A percentile compares a stretch with the other conserved stretches of the same genome.
Conservation (phyloP, 2,113 vertebrate genomes). For the Hipposideros armiger region DNA sequence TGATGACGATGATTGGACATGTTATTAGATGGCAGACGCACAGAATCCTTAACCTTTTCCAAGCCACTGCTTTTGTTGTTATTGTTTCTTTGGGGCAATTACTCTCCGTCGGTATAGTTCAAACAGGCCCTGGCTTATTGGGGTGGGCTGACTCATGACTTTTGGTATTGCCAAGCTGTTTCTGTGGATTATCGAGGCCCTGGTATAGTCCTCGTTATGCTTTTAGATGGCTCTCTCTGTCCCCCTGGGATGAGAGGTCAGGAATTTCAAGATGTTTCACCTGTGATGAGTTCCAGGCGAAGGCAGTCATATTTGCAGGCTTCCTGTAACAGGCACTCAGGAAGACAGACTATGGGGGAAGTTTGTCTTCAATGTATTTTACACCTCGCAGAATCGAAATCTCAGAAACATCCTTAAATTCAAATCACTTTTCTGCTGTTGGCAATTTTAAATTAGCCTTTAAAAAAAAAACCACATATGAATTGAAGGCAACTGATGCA, state of each 20-base stretch:
- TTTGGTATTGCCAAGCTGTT: background rate
- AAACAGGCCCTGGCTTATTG: background rate
- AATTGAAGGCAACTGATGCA: conserved; percentile 31
- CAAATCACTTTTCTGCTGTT: conserved; percentile 60
- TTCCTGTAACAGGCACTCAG: conserved; percentile 37
- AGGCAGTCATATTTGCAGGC: background rate
- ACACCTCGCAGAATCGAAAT: conserved; percentile 37
- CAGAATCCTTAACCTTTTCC: conserved; percentile 67
- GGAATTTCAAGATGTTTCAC: conserved; percentile 1
- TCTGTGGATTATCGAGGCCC: background rate
- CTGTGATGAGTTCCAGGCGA: background rate
- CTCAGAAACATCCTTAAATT: conserved; percentile 67
- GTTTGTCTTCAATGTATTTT: conserved; percentile 73
- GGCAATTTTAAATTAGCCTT: conserved; percentile 67
- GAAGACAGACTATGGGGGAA: background rate
- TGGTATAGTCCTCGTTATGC: background rate
- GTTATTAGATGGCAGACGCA: background rate
- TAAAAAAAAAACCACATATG: conserved; percentile 15
- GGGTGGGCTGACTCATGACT: background rate
- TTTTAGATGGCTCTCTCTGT: background rate
- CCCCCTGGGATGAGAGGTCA: background rate
- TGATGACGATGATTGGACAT: background rate
- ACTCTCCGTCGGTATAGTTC: background rate
- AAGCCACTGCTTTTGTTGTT: conserved; percentile 7
- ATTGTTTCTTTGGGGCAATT: background rate